These are phyloP conservation scores for Tinamus guttatus DNA, from an alignment of 2,113 vertebrate species.

Conservation along the genomic window DNA sequence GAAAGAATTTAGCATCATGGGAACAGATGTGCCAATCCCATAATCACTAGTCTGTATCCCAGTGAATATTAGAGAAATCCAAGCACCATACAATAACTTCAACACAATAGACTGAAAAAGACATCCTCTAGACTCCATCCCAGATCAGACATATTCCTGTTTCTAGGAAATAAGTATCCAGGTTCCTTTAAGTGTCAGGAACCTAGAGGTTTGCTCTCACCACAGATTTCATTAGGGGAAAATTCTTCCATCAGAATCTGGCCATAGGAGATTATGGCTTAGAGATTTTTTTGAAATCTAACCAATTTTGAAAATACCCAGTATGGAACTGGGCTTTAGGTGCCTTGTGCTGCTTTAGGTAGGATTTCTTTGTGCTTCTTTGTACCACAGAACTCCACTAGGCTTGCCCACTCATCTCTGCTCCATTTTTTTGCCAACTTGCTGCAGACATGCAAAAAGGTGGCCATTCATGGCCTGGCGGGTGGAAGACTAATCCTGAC, in stretches of 20 bases:
- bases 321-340: background rate
- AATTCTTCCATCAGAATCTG: background rate
- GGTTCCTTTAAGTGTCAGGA: background rate
- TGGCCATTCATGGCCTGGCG: constrained; percentile 62
- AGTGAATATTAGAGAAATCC: background rate
- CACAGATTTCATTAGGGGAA: background rate
- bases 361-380: constrained; percentile 15
- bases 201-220: background rate
- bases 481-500: constrained; percentile 64
- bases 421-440: constrained; percentile 31
- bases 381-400: constrained; percentile 4
- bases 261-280: background rate
- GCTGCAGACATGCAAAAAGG: constrained; percentile 35
- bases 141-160: background rate
- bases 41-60: background rate
- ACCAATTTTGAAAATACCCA: background rate
- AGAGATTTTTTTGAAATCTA: background rate
- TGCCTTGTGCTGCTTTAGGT: background rate
- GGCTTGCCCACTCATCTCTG: background rate
- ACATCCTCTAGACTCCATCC: fast-evolving
- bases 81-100: background rate
- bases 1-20: background rate
- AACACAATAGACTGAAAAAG: background rate
- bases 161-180: background rate
- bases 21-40: background rate